A percentile compares a stretch with the other conserved stretches of the same genome.
These are phyloP conservation scores for Macrotus californicus DNA, from an alignment of 2,113 vertebrate genomes.

Conservation along the genomic window DNA sequence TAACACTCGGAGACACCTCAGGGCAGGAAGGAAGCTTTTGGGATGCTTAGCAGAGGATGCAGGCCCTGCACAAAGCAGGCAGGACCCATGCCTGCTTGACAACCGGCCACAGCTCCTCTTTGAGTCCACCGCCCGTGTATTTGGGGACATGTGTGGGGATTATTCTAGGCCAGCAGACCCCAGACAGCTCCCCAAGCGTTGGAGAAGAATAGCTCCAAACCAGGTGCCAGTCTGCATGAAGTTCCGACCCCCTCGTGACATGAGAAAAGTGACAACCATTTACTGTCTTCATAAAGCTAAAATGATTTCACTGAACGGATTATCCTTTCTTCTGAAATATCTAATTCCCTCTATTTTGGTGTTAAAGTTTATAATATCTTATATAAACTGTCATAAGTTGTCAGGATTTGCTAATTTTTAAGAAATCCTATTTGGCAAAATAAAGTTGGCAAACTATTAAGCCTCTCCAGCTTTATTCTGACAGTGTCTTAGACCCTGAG, in stretches of 20 bases:
- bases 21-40: not conserved
- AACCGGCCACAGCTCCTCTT: not conserved
- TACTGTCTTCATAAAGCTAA: not conserved
- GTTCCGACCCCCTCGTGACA: not conserved
- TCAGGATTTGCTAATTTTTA: not conserved
- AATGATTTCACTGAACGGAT: not conserved
- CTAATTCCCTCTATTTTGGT: not conserved
- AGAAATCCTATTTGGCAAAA: slow-evolving; percentile 25
- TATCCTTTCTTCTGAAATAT: slow-evolving; percentile 1
- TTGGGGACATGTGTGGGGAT: not conserved
- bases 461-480: not conserved
- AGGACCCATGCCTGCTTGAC: not conserved
- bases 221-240: not conserved
- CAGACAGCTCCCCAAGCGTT: not conserved
- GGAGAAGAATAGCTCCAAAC: not conserved
- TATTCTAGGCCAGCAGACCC: not conserved
- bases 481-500: not conserved
- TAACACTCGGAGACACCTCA: not conserved
- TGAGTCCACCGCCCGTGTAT: not conserved
- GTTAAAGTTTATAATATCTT: not conserved
- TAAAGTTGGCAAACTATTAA: not conserved
- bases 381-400: not conserved
- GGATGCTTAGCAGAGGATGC: not conserved
- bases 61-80: not conserved
- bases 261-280: not conserved